A percentile compares a stretch with the other conserved stretches of the same genome.
These are phyloP conservation scores for Andrena camellia DNA, from an alignment of 2,888 invertebrate species.

Conservation along the genomic window DNA sequence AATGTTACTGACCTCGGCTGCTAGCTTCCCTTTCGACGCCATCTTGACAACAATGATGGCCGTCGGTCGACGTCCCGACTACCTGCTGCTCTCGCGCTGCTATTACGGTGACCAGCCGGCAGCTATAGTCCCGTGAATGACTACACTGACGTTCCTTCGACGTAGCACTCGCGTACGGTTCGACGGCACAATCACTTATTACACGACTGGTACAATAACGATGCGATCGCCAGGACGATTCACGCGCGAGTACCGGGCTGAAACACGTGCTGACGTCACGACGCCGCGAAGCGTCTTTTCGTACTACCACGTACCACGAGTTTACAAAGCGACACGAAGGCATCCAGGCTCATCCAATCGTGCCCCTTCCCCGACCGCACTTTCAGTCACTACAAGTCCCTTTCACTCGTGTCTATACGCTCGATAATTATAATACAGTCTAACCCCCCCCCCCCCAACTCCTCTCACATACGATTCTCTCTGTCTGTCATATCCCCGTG, in stretches of 20 bases:
- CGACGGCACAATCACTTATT: conserved; percentile 23
- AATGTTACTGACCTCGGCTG: conserved; percentile 76
- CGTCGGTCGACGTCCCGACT: conserved; percentile 67
- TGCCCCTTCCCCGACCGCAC: conserved; percentile 58
- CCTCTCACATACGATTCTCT: conserved; percentile 13
- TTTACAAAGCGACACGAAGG: conserved; percentile 62
- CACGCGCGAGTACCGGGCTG: conserved; percentile 21
- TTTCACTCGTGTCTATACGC: conserved; percentile 61
- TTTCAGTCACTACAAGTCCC: conserved; percentile 54
- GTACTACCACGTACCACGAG: conserved; percentile 59
- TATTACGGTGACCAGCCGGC: conserved; percentile 39
- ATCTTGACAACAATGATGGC: conserved; percentile 82
- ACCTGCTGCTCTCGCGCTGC: conserved; percentile 64
- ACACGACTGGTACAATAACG: not conserved
- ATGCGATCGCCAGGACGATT: not conserved
- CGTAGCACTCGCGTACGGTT: conserved; percentile 22
- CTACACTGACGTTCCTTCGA: conserved; percentile 14
- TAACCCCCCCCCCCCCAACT: conserved; percentile 46
- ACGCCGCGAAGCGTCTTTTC: conserved; percentile 64
- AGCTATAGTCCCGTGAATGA: conserved; percentile 15
- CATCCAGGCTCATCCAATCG: conserved; percentile 60
- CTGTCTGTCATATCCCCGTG: conserved; percentile 19
- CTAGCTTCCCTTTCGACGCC: conserved; percentile 82
- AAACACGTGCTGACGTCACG: conserved; percentile 72
- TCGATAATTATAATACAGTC: conserved; percentile 64